These are phyloP conservation scores for Buteo buteo DNA, from an alignment of 2,113 vertebrate genomes.

Conservation along the genomic window DNA sequence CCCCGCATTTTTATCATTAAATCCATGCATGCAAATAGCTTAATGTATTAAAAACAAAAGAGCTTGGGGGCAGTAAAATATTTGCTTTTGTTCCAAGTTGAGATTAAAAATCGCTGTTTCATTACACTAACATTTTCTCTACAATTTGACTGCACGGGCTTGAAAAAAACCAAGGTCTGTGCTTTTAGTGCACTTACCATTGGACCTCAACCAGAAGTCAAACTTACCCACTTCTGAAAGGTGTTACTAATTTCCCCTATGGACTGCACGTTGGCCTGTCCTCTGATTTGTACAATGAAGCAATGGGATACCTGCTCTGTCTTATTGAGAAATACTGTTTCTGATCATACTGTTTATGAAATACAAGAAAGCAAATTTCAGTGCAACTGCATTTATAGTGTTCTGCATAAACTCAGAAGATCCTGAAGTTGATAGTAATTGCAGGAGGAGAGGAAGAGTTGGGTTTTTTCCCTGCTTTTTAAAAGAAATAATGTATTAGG, in stretches of 20 bases:
- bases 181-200: neutral
- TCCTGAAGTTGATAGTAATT: neutral
- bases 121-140: neutral
- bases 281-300: neutral
- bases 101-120: neutral
- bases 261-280: neutral
- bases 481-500: neutral
- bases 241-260: neutral
- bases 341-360: neutral
- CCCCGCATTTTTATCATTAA: neutral
- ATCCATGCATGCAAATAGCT: neutral
- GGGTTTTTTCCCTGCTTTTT: neutral
- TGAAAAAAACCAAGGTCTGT: neutral
- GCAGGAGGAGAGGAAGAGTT: neutral
- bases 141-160: neutral
- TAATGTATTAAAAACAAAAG: neutral
- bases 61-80: neutral
- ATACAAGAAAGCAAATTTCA: neutral
- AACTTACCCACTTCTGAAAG: neutral
- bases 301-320: neutral
- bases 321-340: neutral
- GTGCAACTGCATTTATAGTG: neutral
- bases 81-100: neutral
- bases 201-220: neutral
- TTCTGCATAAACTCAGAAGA: constrained; percentile 15